Evolutionary conservation across 2,888 invertebrate species (phyloP).

Genomic region (Hypomecis atomaria): DNA sequence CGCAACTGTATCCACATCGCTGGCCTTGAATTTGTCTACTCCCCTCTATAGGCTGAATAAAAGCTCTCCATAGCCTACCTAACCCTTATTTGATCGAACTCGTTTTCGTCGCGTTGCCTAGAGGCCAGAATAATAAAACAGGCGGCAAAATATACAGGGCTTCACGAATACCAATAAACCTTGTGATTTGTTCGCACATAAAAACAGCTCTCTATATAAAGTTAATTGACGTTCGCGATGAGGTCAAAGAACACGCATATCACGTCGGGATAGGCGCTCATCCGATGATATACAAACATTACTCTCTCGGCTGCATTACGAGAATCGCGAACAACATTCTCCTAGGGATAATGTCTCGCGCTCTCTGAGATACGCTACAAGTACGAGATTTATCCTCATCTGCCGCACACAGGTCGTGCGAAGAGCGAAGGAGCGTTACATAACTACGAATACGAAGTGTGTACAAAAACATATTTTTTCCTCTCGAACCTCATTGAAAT

Average conservation of each 20-base stretch:
- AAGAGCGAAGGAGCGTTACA: slow-evolving; percentile 33
- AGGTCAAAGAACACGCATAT: slow-evolving; percentile 52
- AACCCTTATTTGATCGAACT: slow-evolving; percentile 35
- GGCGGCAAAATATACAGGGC: slow-evolving; percentile 47
- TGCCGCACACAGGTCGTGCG: slow-evolving; percentile 33
- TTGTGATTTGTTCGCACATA: slow-evolving; percentile 52
- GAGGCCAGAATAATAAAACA: slow-evolving; percentile 38
- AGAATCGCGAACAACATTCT: slow-evolving; percentile 34
- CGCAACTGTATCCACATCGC: slow-evolving; percentile 17
- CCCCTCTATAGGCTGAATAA: slow-evolving; percentile 22
- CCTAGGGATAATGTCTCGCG: slow-evolving; percentile 37
- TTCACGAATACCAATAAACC: slow-evolving; percentile 48
- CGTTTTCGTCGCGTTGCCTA: slow-evolving; percentile 35
- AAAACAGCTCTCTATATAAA: slow-evolving; percentile 53
- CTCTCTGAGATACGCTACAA: slow-evolving; percentile 35
- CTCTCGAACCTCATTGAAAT: slow-evolving; percentile 20
- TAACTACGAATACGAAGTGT: slow-evolving; percentile 17
- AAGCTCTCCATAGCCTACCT: slow-evolving; percentile 23
- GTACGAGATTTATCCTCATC: slow-evolving; percentile 35
- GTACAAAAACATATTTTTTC: slow-evolving; percentile 4
- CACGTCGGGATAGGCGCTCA: slow-evolving; percentile 40
- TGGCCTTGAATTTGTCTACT: slow-evolving; percentile 29
- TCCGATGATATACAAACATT: slow-evolving; percentile 40
- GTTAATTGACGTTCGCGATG: slow-evolving; percentile 52
- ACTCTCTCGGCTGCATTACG: slow-evolving; percentile 39